Percentiles rank a stretch among this genome's conserved stretches.
These are phyloP conservation scores for Blastobasis adustella DNA, from an alignment of 2,888 invertebrate species.

Conservation along the genomic window DNA sequence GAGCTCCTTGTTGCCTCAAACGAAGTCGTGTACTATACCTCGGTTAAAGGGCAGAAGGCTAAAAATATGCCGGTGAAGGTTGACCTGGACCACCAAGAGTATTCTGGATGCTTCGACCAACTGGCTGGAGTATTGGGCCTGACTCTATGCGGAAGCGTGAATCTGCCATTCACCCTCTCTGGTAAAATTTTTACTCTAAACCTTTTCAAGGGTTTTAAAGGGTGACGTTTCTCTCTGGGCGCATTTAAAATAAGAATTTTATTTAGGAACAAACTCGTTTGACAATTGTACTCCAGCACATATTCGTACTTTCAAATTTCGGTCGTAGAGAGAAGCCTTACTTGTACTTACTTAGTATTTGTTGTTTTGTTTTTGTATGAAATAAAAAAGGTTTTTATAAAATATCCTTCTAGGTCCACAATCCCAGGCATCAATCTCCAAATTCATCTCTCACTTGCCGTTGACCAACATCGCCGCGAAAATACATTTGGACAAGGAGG, in stretches of 20 bases:
- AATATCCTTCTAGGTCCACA: slow-evolving; percentile 37
- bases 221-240: no score
- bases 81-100: slow-evolving; percentile 61
- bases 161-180: slow-evolving; percentile 68
- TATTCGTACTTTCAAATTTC: no score
- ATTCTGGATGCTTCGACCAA: slow-evolving; percentile 83
- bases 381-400: no score
- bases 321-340: no score
- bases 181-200: slow-evolving; percentile 27
- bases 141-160: slow-evolving; percentile 80
- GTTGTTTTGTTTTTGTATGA: no score
- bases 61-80: slow-evolving; percentile 45
- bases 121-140: slow-evolving; percentile 80
- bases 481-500: slow-evolving; percentile 79
- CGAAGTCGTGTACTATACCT: slow-evolving; percentile 77
- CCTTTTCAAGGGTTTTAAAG: no score
- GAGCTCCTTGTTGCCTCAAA: slow-evolving; percentile 83
- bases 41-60: slow-evolving; percentile 76
- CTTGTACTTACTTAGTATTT: no score
- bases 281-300: no score
- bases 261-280: no score
- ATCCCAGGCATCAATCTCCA: slow-evolving; percentile 55
- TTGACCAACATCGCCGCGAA: slow-evolving; percentile 82
- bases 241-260: no score
- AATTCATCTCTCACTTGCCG: slow-evolving; percentile 71